phyloP scores from a whole-genome alignment of 2,113 vertebrate species.

The Lophotis ruficrista region DNA sequence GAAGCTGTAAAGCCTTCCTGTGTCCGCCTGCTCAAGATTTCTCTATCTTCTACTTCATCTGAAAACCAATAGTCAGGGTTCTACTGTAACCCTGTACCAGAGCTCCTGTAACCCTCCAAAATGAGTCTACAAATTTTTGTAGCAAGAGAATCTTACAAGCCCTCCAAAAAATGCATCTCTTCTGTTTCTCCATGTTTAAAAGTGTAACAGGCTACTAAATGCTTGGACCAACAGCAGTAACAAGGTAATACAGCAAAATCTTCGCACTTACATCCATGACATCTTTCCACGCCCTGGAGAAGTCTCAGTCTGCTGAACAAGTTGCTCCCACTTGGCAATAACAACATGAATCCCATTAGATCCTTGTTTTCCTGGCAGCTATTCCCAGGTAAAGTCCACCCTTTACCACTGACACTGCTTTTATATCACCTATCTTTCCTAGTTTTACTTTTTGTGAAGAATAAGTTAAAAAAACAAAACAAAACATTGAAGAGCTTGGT shows the following conservation, averaged over 20 bases:
- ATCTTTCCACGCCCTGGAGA: neutral
- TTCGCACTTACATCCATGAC: rapidly evolving
- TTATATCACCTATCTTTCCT: neutral
- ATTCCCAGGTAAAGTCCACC: neutral
- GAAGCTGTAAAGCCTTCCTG: neutral
- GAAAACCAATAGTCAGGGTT: neutral
- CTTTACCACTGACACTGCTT: neutral
- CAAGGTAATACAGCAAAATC: neutral
- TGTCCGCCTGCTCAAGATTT: neutral
- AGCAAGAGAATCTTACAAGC: neutral
- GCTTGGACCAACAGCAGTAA: neutral
- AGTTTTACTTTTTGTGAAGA: neutral
- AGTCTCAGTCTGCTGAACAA: neutral
- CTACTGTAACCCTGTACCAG: neutral
- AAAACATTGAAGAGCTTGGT: neutral
- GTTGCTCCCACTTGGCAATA: neutral
- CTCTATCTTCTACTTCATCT: neutral
- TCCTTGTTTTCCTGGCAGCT: neutral
- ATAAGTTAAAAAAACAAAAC: neutral
- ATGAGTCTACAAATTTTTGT: rapidly evolving
- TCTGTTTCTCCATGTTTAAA: neutral
- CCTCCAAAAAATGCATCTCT: neutral
- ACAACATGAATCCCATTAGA: neutral
- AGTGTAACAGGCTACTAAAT: rapidly evolving
- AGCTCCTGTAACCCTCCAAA: neutral